Percentiles rank a stretch among this genome's conserved stretches.
phyloP scores from a whole-genome alignment of 2,797 vertebrate genomes.

The Sylvia borin region DNA sequence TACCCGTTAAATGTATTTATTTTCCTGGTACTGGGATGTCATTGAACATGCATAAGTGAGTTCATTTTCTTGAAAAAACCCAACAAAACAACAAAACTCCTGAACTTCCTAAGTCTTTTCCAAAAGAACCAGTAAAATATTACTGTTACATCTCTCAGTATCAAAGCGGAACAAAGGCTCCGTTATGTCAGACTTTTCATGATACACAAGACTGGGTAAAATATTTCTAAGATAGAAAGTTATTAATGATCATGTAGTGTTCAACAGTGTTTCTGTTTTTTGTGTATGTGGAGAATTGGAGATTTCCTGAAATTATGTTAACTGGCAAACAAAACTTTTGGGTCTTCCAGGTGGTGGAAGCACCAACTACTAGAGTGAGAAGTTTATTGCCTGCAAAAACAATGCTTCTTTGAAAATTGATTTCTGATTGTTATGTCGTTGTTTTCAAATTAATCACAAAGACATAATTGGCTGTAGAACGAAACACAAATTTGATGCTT shows the following conservation, averaged over 20 bases:
- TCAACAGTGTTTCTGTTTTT: neutral
- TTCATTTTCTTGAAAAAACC: fast-evolving
- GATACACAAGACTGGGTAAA: neutral
- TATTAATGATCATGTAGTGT: neutral
- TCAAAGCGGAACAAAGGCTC: neutral
- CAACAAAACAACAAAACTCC: neutral
- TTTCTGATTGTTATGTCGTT: neutral
- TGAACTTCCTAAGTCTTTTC: neutral
- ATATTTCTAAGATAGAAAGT: neutral
- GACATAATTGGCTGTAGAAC: neutral
- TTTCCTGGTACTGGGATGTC: neutral
- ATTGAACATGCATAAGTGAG: neutral
- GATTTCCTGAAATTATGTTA: neutral
- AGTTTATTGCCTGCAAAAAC: neutral
- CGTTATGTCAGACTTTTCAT: neutral
- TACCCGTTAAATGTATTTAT: neutral
- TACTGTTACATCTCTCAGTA: neutral
- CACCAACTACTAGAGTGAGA: neutral
- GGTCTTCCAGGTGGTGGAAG: neutral
- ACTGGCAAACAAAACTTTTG: neutral
- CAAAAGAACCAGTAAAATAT: neutral
- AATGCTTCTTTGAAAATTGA: neutral
- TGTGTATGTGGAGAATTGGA: neutral
- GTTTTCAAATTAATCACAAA: neutral
- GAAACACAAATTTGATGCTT: neutral